These are phyloP conservation scores for Abramis brama DNA, from an alignment of 2,113 vertebrate genomes.

Conservation along the genomic window DNA sequence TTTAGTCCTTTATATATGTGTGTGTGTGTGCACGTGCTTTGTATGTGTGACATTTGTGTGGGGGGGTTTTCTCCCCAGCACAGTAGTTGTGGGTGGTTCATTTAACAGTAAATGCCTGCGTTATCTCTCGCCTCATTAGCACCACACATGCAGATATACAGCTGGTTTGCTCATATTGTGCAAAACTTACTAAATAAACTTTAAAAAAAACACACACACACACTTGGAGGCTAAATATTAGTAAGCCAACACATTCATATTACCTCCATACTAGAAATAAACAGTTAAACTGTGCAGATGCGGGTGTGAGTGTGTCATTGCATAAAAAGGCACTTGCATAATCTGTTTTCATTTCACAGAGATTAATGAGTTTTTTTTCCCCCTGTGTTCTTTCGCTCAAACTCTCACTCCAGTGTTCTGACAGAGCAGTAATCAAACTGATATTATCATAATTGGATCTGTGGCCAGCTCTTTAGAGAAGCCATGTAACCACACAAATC, in stretches of 20 bases:
- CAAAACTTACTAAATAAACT: constrained; percentile 42
- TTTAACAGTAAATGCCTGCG: constrained; percentile 26
- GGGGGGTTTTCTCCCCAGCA: background rate
- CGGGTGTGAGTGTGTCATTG: constrained; percentile 40
- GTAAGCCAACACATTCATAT: constrained; percentile 35
- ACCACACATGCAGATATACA: constrained; percentile 35
- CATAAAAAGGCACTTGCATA: constrained; percentile 50
- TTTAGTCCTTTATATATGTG: no score
- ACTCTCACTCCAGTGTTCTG: constrained; percentile 49
- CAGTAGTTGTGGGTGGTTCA: background rate
- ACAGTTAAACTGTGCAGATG: constrained; percentile 22
- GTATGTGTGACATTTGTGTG: no score
- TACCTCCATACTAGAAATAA: constrained; percentile 36
- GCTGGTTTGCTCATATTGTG: background rate
- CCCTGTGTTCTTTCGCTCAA: constrained; percentile 16
- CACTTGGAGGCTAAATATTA: constrained; percentile 5
- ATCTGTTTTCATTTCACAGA: constrained; percentile 66
- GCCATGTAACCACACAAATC: constrained; percentile 64
- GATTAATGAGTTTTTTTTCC: constrained; percentile 66
- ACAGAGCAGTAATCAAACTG: constrained; percentile 71
- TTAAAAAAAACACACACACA: constrained; percentile 23
- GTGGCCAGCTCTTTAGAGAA: constrained; percentile 59
- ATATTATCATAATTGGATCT: constrained; percentile 79
- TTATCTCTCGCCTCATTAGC: constrained; percentile 42
- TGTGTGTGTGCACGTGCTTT: no score